Evolutionary conservation across 2,113 vertebrate genomes (phyloP).

Genomic region (Ophiodon elongatus): DNA sequence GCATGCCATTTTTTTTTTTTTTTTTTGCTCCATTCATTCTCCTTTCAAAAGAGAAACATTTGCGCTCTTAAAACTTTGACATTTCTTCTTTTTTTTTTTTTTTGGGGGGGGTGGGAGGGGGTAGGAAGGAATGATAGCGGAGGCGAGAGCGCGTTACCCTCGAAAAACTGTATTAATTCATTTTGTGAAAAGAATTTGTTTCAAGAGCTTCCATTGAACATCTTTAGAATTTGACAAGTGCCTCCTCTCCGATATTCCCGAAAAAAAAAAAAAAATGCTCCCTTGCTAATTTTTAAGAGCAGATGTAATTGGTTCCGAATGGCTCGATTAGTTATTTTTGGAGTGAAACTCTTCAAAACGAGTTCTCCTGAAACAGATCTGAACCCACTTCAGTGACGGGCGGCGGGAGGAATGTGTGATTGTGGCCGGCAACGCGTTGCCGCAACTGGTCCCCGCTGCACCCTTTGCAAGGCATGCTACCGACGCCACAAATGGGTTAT

Average conservation of each 20-base stretch:
- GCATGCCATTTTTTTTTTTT: constrained; percentile 23
- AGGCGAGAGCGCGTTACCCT: constrained; percentile 7
- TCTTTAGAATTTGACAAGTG: background rate
- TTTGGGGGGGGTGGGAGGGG: background rate
- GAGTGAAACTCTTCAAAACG: constrained; percentile 39
- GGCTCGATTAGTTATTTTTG: constrained; percentile 47
- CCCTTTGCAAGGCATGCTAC: background rate
- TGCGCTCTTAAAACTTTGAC: constrained; percentile 13
- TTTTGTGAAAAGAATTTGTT: constrained; percentile 27
- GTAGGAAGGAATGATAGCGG: background rate
- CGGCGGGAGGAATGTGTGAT: constrained; percentile 71
- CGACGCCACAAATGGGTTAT: background rate
- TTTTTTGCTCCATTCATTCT: constrained; percentile 53
- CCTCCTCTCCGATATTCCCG: background rate
- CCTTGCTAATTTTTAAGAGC: constrained; percentile 22
- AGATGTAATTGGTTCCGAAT: constrained; percentile 48
- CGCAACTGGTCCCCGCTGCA: constrained; percentile 59
- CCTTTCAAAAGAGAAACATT: constrained; percentile 34
- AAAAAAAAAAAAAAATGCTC: constrained; percentile 23
- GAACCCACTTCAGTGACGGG: constrained; percentile 59
- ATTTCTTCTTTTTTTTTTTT: too few species aligned
- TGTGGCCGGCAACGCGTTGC: constrained; percentile 52
- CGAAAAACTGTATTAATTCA: constrained; percentile 25
- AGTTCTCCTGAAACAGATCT: constrained; percentile 56
- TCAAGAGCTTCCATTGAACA: constrained; percentile 5